Evolutionary conservation across 1,140 invertebrate species (phyloP), one percentile per base, ranked within the genome.

Genomic region (Magallana angulata): DNA sequence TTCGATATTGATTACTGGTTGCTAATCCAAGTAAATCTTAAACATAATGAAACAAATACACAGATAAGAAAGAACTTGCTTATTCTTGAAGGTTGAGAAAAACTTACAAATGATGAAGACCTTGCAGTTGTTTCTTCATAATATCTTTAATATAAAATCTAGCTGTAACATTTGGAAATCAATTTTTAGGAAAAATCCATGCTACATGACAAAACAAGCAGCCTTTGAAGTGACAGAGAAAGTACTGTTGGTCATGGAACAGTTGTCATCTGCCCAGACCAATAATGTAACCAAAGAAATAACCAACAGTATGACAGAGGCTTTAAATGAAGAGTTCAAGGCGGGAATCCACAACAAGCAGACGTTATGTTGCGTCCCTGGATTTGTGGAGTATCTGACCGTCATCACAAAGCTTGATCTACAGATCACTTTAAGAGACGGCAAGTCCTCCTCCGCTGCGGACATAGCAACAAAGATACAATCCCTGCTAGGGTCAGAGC

Each of bases 171-270:
- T 84, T 57, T n/a, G n/a, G 18, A 18, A 84, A 60, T 68, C 30
- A 11, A 76, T 80, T 81, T 90, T 59, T 80, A 89, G 88, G 57
- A 11, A 57, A 18, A 89, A 89, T 18, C 71, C 81, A 16, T 89
- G 89, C 64, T 81, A 87, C 24, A 76, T 86, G n/a, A 89, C 85
- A 12, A 87, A 87, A 36, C 81, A 86, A 48, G 87, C 84, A 48
- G 87, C 88, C 14, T 30, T 91, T 56, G 85, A 91, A 56, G 82
- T 89, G 1, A 59, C 87, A 16, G 64, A 80, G 30, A 84, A 82
- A 48, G 59, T 85, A 36, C 1, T 76, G 24, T 36, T 12, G 14
- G 68, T 76, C 12, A 8, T 76, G 30, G 36, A 30, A 12, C 68
- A 71, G 68, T 71, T 76, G 9, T 30, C 12, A 76, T 12, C 24